Conservation (phyloP, 92 coral and sea anemone genomes). For the Zoanthus sociatus region DNA sequence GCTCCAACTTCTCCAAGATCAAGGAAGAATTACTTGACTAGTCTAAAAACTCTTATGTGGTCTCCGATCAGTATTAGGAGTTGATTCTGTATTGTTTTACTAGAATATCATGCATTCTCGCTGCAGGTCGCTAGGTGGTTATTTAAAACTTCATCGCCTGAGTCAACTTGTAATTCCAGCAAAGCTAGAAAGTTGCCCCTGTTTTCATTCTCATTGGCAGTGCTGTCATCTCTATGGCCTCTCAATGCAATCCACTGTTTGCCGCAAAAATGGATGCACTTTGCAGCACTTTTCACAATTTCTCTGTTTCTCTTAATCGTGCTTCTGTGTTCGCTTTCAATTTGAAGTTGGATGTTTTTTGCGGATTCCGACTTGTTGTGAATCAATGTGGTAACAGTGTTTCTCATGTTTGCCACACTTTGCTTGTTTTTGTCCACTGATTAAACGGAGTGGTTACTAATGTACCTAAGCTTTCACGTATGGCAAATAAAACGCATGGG, state of each 20-base stretch:
- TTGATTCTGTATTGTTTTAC: constrained; percentile 16
- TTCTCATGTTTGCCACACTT: constrained; percentile 57
- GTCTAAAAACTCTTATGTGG: constrained; percentile 1
- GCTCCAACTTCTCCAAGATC: constrained; percentile 26
- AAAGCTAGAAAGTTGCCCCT: constrained; percentile 5
- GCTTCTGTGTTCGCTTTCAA: background rate
- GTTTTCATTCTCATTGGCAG: background rate
- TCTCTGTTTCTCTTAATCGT: background rate
- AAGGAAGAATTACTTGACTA: background rate
- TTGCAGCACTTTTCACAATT: background rate
- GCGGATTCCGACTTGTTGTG: constrained; percentile 30
- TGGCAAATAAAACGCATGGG: constrained; percentile 53
- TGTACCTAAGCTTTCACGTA: constrained; percentile 40
- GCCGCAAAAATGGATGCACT: constrained; percentile 23
- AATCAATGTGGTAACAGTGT: constrained; percentile 49
- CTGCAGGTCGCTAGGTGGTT: background rate
- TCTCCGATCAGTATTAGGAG: constrained; percentile 4
- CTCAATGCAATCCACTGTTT: constrained; percentile 7
- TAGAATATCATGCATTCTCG: background rate
- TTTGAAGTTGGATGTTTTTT: constrained; percentile 44
- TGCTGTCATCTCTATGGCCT: constrained; percentile 22
- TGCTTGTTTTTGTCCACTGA: constrained; percentile 41
- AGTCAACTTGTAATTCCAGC: constrained; percentile 2
- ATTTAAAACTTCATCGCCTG: background rate
- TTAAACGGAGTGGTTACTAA: constrained; percentile 48